Evolutionary conservation across 2,113 vertebrate species (phyloP).

Genomic region (Lepus americanus): DNA sequence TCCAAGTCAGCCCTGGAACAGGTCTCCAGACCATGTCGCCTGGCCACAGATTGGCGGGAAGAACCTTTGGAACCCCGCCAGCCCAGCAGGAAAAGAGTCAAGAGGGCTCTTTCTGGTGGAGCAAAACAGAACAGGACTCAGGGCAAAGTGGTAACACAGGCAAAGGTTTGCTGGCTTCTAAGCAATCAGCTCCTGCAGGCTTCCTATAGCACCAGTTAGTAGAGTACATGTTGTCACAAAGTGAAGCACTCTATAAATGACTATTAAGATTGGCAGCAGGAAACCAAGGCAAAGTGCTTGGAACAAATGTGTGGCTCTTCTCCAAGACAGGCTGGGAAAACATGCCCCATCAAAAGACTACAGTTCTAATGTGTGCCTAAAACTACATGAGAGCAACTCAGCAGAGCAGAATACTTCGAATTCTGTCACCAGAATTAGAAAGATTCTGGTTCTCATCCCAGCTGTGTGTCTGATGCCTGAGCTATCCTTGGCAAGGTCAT

Average conservation of each 20-base stretch:
- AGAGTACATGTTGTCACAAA: slow-evolving; percentile 41
- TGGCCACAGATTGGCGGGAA: background rate
- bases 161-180: background rate
- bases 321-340: slow-evolving; percentile 52
- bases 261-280: background rate
- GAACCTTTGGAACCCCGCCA: background rate
- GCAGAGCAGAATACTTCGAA: background rate
- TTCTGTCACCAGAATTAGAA: background rate
- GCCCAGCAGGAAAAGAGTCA: background rate
- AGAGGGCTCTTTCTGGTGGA: background rate
- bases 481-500: background rate
- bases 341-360: background rate
- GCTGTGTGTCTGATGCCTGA: background rate
- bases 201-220: background rate
- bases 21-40: background rate
- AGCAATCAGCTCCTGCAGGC: background rate
- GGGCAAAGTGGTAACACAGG: background rate
- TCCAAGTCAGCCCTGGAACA: background rate
- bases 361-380: background rate
- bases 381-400: background rate
- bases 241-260: slow-evolving; percentile 24
- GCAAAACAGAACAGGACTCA: slow-evolving; percentile 12
- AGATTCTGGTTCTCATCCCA: background rate
- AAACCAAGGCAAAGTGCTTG: slow-evolving; percentile 35
- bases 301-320: slow-evolving; percentile 43